phyloP scores from a whole-genome alignment of 1,140 invertebrate species.

The Zaprionus africanus region DNA sequence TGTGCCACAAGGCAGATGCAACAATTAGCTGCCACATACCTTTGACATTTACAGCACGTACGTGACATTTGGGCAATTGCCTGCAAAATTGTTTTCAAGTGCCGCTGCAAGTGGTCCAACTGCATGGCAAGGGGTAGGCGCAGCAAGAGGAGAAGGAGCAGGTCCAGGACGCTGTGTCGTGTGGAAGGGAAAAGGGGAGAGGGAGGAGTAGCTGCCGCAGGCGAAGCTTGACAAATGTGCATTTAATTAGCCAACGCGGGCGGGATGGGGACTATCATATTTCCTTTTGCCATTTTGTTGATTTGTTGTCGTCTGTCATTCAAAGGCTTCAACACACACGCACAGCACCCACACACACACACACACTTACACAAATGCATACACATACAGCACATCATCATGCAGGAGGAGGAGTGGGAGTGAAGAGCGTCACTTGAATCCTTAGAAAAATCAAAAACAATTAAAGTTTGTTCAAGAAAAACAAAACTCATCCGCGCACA shows the following conservation, averaged over 20 bases:
- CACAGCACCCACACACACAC: not conserved
- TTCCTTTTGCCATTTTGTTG: slow-evolving; percentile 37
- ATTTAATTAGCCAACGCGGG: slow-evolving; percentile 69
- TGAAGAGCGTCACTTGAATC: slow-evolving; percentile 71
- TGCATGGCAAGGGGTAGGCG: no score
- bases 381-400: slow-evolving; percentile 8
- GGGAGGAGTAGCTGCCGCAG: slow-evolving; percentile 14
- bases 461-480: slow-evolving; percentile 81
- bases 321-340: slow-evolving; percentile 65
- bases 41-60: slow-evolving; percentile 50
- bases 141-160: not conserved
- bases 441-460: slow-evolving; percentile 81
- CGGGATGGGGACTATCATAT: slow-evolving; percentile 10
- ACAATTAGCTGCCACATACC: slow-evolving; percentile 63
- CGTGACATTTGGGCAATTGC: slow-evolving; percentile 78
- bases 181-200: no score
- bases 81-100: slow-evolving; percentile 52
- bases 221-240: slow-evolving; percentile 73
- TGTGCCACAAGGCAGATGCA: slow-evolving; percentile 48
- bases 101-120: slow-evolving; percentile 15
- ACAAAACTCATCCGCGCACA: slow-evolving; percentile 74
- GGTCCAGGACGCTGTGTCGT: not conserved
- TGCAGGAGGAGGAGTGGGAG: slow-evolving; percentile 34
- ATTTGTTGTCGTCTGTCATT: slow-evolving; percentile 61
- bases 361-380: not conserved